These are phyloP conservation scores for Galagoides demidoff DNA, from an alignment of 2,797 vertebrate genomes.

Conservation along the genomic window DNA sequence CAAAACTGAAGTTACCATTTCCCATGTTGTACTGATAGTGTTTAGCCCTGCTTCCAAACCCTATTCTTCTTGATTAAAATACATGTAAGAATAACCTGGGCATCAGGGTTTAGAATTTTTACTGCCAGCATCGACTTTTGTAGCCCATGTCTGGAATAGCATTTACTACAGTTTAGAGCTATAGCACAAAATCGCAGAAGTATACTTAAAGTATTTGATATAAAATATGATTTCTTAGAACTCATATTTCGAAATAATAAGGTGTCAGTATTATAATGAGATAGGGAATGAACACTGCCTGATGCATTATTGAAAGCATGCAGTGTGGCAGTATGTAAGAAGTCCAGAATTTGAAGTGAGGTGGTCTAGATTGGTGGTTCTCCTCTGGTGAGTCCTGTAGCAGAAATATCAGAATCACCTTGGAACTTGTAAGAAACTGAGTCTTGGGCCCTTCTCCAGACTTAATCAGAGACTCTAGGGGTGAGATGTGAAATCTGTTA, in stretches of 20 bases:
- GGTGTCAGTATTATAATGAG: neutral
- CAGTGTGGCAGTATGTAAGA: neutral
- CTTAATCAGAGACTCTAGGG: neutral
- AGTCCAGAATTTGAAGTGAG: neutral
- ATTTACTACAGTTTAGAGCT: neutral
- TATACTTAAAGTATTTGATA: neutral
- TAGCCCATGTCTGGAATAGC: neutral
- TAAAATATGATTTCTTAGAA: neutral
- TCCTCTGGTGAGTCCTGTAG: neutral
- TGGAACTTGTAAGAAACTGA: neutral
- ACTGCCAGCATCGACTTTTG: neutral
- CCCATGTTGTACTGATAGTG: constrained; percentile 45
- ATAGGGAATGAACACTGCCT: neutral
- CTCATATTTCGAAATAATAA: constrained; percentile 47
- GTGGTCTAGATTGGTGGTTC: neutral
- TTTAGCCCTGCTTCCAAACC: neutral
- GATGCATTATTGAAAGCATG: neutral
- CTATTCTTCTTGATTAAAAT: constrained; percentile 34
- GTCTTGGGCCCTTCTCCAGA: neutral
- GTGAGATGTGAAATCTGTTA: neutral
- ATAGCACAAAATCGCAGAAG: neutral
- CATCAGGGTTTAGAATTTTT: constrained; percentile 11
- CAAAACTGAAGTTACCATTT: constrained; percentile 63
- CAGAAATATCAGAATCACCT: neutral
- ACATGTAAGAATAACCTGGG: neutral